A percentile compares a stretch with the other conserved stretches of the same genome.
Evolutionary conservation across 1,140 invertebrate species (phyloP).

Genomic region (Ooceraea biroi): DNA sequence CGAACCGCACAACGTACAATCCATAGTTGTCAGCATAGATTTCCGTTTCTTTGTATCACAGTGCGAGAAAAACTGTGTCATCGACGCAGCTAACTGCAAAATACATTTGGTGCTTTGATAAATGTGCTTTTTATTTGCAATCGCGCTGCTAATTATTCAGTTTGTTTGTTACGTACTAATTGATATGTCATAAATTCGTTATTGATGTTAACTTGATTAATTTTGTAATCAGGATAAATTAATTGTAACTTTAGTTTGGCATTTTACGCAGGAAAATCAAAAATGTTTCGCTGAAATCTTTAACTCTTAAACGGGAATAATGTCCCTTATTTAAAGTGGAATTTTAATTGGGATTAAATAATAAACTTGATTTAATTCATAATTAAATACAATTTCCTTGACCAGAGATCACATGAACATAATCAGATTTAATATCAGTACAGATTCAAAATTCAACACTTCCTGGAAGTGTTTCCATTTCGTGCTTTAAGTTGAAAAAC

Average conservation of each 20-base stretch:
- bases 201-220: background rate
- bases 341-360: background rate
- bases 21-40: constrained; percentile 18
- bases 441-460: constrained; percentile 11
- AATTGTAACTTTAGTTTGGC: too few relatives aligned
- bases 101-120: background rate
- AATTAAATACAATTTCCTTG: background rate
- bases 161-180: background rate
- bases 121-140: background rate
- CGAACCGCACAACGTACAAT: background rate
- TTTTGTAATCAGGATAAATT: background rate
- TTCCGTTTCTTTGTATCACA: background rate
- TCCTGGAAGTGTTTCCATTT: background rate
- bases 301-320: background rate
- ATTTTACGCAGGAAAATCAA: background rate
- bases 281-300: background rate
- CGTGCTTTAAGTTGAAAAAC: background rate
- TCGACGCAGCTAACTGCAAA: background rate
- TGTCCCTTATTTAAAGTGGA: background rate
- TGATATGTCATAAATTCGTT: background rate
- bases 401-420: background rate
- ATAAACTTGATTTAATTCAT: constrained; percentile 1
- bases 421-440: background rate
- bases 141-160: constrained; percentile 1
- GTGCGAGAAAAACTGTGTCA: background rate